phyloP scores from a whole-genome alignment of 2,113 vertebrate species.

The Alosa alosa region DNA sequence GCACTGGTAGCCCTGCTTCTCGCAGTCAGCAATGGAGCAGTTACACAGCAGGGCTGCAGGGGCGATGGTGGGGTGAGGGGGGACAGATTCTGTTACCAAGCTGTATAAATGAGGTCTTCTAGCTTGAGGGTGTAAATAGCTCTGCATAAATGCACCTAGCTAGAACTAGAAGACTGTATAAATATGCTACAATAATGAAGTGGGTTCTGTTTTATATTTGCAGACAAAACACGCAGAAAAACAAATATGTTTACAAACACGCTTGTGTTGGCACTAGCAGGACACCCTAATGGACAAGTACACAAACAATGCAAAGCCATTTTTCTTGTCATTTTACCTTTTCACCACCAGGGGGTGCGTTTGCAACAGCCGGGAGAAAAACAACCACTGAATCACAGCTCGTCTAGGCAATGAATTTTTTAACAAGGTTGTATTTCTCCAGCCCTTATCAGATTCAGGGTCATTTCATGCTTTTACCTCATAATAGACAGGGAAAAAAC shows the following conservation, averaged over 20 bases:
- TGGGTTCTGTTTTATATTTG: neutral
- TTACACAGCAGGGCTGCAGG: conserved; percentile 81
- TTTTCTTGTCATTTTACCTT: neutral
- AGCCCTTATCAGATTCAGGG: conserved; percentile 1
- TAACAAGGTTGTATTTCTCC: neutral
- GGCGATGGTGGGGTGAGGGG: neutral
- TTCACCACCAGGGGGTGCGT: neutral
- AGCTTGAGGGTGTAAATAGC: neutral
- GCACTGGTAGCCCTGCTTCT: conserved; percentile 83
- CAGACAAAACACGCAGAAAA: neutral
- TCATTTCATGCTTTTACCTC: neutral
- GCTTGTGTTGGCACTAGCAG: neutral
- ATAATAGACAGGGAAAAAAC: neutral
- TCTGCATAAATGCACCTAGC: neutral
- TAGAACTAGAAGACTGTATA: neutral
- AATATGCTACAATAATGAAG: neutral
- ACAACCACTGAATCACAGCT: neutral
- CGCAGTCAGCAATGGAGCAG: conserved; percentile 79
- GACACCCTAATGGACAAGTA: neutral
- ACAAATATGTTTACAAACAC: neutral
- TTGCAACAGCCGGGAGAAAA: neutral
- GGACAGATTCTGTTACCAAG: neutral
- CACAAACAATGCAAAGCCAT: neutral
- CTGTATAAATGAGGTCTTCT: conserved; percentile 2
- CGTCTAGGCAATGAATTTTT: neutral